Percentiles rank a stretch among this genome's conserved stretches.
Conservation (phyloP, 2,797 vertebrate genomes). For the Macropus fuliginosus region DNA sequence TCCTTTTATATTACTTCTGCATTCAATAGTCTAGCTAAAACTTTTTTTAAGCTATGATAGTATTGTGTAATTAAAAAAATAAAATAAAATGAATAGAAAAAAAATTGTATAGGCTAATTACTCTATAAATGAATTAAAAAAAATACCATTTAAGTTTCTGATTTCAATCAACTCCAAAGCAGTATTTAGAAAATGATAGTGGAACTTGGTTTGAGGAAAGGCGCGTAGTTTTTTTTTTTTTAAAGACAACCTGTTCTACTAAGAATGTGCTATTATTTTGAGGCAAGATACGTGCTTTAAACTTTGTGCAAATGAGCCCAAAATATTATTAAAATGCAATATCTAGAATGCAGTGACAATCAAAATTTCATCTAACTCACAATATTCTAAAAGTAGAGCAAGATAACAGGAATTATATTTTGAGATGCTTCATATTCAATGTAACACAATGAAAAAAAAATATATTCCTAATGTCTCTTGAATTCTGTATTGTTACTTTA, state of each 20-base stretch:
- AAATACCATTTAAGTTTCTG: not conserved
- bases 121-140: not conserved
- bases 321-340: conserved; percentile 58
- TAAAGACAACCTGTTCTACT: conserved; percentile 42
- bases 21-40: conserved; percentile 74
- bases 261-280: conserved; percentile 68
- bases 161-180: conserved; percentile 68
- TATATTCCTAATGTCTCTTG: not conserved
- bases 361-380: conserved; percentile 42
- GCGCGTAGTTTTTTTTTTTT: conserved; percentile 19
- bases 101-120: not conserved
- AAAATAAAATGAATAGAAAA: not conserved
- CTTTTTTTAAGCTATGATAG: conserved; percentile 70
- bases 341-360: conserved; percentile 62
- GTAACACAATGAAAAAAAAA: conserved; percentile 11
- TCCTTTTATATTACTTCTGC: conserved; percentile 71
- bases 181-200: conserved; percentile 66
- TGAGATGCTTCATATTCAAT: not conserved
- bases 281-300: conserved; percentile 71
- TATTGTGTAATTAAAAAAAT: not conserved
- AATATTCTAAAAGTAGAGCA: conserved; percentile 66
- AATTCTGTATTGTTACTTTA: conserved; percentile 52
- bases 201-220: conserved; percentile 60
- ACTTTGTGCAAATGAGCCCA: conserved; percentile 71
- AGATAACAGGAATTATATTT: conserved; percentile 70